Evolutionary conservation across 2,113 vertebrate genomes (phyloP).

Genomic region (Daubentonia madagascariensis): DNA sequence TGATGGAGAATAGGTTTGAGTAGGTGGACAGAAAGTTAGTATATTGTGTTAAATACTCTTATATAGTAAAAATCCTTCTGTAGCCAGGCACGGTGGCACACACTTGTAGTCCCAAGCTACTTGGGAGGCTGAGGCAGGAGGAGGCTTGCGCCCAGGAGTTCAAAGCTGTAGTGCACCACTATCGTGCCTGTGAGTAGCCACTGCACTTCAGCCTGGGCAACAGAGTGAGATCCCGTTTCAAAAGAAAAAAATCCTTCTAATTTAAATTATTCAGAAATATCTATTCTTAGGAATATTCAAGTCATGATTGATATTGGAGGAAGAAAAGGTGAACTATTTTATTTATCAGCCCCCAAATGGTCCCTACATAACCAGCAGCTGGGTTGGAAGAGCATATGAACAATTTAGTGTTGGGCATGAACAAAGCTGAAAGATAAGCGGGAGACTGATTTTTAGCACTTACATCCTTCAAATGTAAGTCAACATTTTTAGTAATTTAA

Average conservation of each 20-base stretch:
- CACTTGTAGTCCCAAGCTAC: neutral
- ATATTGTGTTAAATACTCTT: slow-evolving; percentile 32
- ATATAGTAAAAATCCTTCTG: slow-evolving; percentile 61
- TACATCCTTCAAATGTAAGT: neutral
- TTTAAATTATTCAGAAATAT: slow-evolving; percentile 61
- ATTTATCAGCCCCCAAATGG: neutral
- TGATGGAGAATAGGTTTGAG: neutral
- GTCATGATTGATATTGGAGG: neutral
- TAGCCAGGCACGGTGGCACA: neutral
- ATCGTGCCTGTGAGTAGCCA: neutral
- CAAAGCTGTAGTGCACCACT: neutral
- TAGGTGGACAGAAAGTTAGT: neutral
- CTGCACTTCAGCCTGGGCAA: neutral
- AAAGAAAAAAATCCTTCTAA: neutral
- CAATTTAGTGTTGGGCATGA: neutral
- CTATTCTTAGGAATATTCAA: slow-evolving; percentile 73
- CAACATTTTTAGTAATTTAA: neutral
- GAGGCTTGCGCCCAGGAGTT: neutral
- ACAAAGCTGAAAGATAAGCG: neutral
- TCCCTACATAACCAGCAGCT: neutral
- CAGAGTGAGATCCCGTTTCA: neutral
- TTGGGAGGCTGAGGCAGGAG: neutral
- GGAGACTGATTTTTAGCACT: neutral
- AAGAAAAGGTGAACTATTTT: neutral
- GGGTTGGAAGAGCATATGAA: slow-evolving; percentile 55